Conservation (phyloP, 1,140 invertebrate genomes). For the Chionoecetes opilio region DNA sequence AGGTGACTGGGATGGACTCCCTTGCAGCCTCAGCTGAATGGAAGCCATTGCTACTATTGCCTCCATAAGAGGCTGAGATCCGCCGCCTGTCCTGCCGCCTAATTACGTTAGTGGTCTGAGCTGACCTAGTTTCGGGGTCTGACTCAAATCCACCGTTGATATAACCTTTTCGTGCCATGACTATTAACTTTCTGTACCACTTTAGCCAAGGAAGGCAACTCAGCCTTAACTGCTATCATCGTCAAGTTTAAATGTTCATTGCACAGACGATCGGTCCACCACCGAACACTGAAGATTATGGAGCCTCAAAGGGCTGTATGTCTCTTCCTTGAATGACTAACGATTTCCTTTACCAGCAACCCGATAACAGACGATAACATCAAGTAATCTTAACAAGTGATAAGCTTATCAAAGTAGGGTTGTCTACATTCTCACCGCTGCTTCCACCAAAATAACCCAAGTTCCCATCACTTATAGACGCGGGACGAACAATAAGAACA, state of each 20-base stretch:
- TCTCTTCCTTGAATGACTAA: neutral
- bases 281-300: neutral
- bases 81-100: neutral
- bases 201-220: neutral
- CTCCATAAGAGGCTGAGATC: neutral
- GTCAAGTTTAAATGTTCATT: neutral
- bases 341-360: neutral
- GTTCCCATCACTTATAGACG: neutral
- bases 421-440: neutral
- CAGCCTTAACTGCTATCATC: neutral
- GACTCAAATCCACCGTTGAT: neutral
- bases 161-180: neutral
- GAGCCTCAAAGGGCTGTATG: neutral
- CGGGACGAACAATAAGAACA: neutral
- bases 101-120: neutral
- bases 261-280: neutral
- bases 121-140: neutral
- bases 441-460: neutral
- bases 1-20: neutral
- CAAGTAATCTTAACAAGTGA: neutral
- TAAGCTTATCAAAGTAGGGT: neutral
- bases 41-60: neutral
- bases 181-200: neutral
- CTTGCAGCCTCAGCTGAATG: neutral
- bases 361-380: neutral